Base-by-base conservation (phyloP, 2,113 vertebrate species). In the Electrona antarctica region DNA sequence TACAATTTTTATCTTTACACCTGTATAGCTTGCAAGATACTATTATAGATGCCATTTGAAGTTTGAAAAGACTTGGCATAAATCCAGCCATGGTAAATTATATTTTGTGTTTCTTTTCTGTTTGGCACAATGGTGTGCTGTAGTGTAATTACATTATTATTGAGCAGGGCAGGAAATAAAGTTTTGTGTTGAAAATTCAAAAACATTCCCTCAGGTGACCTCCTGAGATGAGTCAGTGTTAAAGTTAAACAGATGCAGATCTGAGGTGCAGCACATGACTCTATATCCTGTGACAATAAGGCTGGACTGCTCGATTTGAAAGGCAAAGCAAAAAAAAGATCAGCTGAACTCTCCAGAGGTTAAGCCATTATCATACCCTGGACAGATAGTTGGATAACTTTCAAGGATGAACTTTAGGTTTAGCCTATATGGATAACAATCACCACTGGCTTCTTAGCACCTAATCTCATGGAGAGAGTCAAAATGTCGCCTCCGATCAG, bases 271-370 rank as follows among this genome's bases (percentile, higher is more conserved):
- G 67, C 46, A 72, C 28, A 10, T 67, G 21, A 67, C 56, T 47
- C 29, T 5, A 33, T 41, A 41, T 41, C 33, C 33, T 41, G 33
- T 41, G 33, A 41, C 33, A 41, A 41, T 41, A 21, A 67, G 48
- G 41, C 29, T 2, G 4, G 60, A 59, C 64, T 54, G 10, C 11
- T 4, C 0, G 1, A 52, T 41, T 49, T 54, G 60, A 28, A 2
- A 9, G 0, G 64, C 59, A 65, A 50, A 49, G 70, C 33, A 41
- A 41, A 41, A 41, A 41, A 41, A 21, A 21, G 2, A 33, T 71
- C 66, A 67, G 69, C 60, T 11, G 82, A 52, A 48, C 65, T 70
- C 0, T 10, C 41, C 50, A 73, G 66, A 76, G 74, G 74, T 63
- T 3, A 11, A 66, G 58, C 78, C 67, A 70, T 33, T 48, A 49